Evolutionary conservation across 1,140 invertebrate species (phyloP).

Genomic region (Ceratosolen solmsi): DNA sequence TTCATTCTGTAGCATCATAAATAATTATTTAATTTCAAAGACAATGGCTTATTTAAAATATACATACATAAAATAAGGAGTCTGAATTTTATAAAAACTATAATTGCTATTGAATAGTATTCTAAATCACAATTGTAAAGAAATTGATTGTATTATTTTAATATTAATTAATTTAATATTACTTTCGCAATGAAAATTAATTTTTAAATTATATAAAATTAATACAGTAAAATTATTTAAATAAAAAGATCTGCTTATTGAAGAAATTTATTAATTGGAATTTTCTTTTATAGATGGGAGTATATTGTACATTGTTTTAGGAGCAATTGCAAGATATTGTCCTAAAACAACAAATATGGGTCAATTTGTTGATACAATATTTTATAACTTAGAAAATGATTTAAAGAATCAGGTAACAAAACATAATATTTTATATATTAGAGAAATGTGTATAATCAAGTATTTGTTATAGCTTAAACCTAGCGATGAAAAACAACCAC

Average conservation of each 20-base stretch:
- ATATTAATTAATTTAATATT: no score
- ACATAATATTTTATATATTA: constrained; percentile 2
- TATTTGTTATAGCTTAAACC: constrained; percentile 45
- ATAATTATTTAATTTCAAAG: no score
- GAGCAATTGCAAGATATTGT: constrained; percentile 52
- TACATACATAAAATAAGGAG: no score
- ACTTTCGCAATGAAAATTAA: not conserved
- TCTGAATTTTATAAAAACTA: no score
- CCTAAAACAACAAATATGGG: constrained; percentile 31
- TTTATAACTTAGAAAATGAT: constrained; percentile 48
- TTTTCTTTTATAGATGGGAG: constrained; percentile 35
- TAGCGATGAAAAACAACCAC: not conserved
- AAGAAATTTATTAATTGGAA: not conserved
- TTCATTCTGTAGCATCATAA: no score
- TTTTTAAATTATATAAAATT: not conserved
- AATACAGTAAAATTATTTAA: not conserved
- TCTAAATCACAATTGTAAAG: no score
- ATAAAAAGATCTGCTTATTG: not conserved
- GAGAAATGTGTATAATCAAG: constrained; percentile 16
- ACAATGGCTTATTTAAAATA: no score
- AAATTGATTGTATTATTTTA: no score
- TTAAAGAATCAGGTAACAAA: constrained; percentile 53
- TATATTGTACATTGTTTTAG: constrained; percentile 45
- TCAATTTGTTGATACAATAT: constrained; percentile 44
- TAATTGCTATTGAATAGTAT: no score